These are phyloP conservation scores for Schizaphis graminum DNA, from an alignment of 2,888 invertebrate genomes.

Conservation along the genomic window DNA sequence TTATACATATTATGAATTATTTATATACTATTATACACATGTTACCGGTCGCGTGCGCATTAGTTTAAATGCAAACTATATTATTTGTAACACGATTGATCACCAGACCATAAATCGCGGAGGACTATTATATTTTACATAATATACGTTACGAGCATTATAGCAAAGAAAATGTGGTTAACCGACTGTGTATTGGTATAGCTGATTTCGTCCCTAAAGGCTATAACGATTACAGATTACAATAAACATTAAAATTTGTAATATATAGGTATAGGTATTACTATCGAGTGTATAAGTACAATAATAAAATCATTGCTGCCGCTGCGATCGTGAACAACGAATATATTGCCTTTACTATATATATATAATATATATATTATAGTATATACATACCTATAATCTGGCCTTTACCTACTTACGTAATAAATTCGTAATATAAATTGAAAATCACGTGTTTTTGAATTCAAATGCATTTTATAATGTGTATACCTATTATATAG, in stretches of 20 bases:
- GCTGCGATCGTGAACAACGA: not conserved
- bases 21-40: not conserved
- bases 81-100: conserved; percentile 8
- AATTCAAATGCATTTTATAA: not conserved
- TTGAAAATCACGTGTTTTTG: not conserved
- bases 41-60: not conserved
- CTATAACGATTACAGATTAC: not conserved
- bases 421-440: not conserved
- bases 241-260: not conserved
- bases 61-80: not conserved
- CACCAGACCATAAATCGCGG: conserved; percentile 13
- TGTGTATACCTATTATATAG: not conserved
- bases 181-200: not conserved
- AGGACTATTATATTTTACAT: not conserved
- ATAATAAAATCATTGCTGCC: not conserved
- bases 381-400: not conserved
- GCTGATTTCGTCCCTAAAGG: not conserved
- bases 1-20: not conserved
- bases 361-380: not conserved
- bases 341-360: not conserved
- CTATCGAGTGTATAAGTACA: not conserved
- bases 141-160: not conserved
- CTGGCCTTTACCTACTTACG: not conserved
- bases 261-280: not conserved
- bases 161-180: not conserved